These are phyloP conservation scores for Yponomeuta sedellus DNA, from an alignment of 2,888 invertebrate species.

Conservation along the genomic window DNA sequence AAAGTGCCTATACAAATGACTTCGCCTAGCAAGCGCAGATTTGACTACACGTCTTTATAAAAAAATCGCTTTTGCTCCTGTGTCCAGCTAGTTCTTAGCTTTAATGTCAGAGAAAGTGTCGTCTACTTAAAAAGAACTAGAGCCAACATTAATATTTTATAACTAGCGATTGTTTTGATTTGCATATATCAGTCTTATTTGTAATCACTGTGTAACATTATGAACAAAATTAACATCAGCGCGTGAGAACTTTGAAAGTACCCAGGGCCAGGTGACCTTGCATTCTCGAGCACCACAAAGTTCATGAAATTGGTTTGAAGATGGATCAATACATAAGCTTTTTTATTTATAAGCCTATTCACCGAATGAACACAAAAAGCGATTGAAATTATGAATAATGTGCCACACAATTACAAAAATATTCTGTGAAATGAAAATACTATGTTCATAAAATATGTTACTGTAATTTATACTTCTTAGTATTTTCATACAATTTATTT, in stretches of 20 bases:
- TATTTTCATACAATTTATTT: slow-evolving; percentile 8
- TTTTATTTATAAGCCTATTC: no score
- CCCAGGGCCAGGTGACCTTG: not conserved
- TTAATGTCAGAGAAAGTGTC: not conserved
- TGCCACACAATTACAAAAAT: slow-evolving; percentile 1
- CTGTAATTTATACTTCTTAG: slow-evolving; percentile 12
- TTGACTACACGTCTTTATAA: not conserved
- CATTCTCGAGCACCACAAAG: not conserved
- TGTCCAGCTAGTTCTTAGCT: no score
- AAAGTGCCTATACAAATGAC: not conserved
- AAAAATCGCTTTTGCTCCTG: no score
- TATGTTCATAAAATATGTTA: not conserved
- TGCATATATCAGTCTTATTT: slow-evolving; percentile 8
- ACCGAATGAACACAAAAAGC: not conserved
- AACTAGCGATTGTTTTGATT: slow-evolving; percentile 9
- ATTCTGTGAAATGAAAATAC: slow-evolving; percentile 9
- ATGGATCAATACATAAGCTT: not conserved
- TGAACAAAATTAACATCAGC: not conserved
- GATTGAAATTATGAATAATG: not conserved
- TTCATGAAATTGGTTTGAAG: not conserved
- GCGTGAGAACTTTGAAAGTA: not conserved
- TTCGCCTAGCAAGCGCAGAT: not conserved
- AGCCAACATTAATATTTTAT: not conserved
- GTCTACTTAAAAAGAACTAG: not conserved
- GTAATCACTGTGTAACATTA: slow-evolving; percentile 1